Base-by-base conservation (phyloP, 1,140 invertebrate species). In the Camponotus pennsylvanicus region DNA sequence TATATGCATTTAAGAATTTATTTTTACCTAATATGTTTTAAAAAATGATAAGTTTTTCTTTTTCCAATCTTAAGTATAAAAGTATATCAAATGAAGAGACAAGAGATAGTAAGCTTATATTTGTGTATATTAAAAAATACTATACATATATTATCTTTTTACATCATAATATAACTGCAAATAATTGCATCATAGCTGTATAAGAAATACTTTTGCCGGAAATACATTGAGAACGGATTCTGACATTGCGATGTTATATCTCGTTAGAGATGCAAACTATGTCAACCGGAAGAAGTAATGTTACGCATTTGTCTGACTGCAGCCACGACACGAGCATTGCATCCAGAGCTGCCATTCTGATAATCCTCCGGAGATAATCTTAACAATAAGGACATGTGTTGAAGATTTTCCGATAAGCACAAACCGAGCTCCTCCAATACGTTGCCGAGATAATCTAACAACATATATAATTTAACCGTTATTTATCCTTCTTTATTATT, bases 351-450 rank as follows among this genome's bases (percentile, higher is more conserved):
- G 84, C 96, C 94, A 6, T 94, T 95, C 52, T 96, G 95, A 93
- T 98, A 98, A 80, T 97, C 96, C 70, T 97, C 97, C 0, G 97
- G 94, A 27, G 96, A 92, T 21, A 97, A 94, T 93, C 97, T 97
- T 2, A 98, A 94, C 61, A 98, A 94, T 7, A 93, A 93, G 9
- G 96, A 95, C 61, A 98, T 96, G 90, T 97, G 97, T 71, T 96
- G 95, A 32, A 98, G 91, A 83, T 96, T 97, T n/a, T 97, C 96
- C 9, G 97, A 96, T 11, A 98, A 95, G 27, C 95, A 94, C n/a
- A 98, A 93, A 18, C 97, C 98, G 1, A 98, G 94, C 93, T 98
- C 98, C 91, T 98, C 98, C 2, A 98, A 94, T 3, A 98, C 97
- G 94, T 98, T 98, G 11, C 97, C 97, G 8, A 98, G 94, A 93